These are phyloP conservation scores for Cephus pulcher DNA, from an alignment of 2,888 invertebrate species.

Conservation along the genomic window DNA sequence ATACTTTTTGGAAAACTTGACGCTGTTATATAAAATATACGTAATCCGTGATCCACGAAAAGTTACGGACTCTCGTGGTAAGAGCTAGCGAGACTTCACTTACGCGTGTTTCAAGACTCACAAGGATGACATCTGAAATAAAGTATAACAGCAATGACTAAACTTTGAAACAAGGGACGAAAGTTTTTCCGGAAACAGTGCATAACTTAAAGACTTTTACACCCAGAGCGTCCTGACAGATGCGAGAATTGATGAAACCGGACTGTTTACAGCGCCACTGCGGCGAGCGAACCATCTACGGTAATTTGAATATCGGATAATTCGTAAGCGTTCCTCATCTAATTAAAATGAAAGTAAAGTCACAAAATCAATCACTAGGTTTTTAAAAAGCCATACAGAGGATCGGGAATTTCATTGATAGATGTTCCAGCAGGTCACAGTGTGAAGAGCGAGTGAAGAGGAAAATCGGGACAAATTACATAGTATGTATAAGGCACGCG, in stretches of 20 bases:
- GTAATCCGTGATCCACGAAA: background rate
- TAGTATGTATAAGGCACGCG: background rate
- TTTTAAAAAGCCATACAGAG: conserved; percentile 34
- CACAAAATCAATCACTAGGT: conserved; percentile 24
- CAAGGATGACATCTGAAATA: background rate
- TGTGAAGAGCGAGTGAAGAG: conserved; percentile 2
- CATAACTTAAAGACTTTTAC: no score
- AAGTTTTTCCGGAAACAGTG: background rate
- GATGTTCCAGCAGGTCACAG: conserved; percentile 55
- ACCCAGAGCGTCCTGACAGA: no score
- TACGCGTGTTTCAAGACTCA: background rate
- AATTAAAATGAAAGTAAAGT: background rate
- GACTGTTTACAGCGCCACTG: no score
- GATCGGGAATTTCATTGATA: conserved; percentile 36
- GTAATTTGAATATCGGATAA: background rate
- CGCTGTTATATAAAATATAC: background rate
- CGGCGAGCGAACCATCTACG: no score
- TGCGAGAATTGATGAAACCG: no score
- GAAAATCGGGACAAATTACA: background rate
- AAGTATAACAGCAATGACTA: background rate
- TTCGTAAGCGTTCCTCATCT: background rate
- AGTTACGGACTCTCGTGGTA: background rate
- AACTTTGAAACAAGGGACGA: background rate
- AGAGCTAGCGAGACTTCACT: background rate
- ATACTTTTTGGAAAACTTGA: background rate